Percentiles rank a stretch among this genome's conserved stretches.
Evolutionary conservation across 2,888 invertebrate genomes (phyloP).

Genomic region (Nomada hirtipes): DNA sequence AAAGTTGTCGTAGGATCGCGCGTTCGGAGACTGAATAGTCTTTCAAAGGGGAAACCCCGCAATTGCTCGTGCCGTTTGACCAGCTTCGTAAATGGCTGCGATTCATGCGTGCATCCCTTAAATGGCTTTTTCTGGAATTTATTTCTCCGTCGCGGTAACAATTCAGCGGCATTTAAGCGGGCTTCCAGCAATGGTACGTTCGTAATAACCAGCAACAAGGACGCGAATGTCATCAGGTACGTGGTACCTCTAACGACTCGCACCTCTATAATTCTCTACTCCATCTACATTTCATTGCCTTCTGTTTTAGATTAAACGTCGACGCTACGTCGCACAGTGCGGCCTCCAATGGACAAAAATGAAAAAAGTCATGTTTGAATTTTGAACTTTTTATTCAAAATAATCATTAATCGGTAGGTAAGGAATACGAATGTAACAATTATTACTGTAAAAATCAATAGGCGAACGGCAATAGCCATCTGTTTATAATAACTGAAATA

Average conservation of each 20-base stretch:
- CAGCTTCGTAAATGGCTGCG: constrained; percentile 64
- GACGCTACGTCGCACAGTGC: no score
- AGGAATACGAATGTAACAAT: no score
- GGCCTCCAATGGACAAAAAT: no score
- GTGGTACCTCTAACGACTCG: constrained; percentile 16
- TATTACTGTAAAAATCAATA: no score
- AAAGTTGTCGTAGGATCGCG: constrained; percentile 44
- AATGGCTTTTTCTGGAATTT: constrained; percentile 38
- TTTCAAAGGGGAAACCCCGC: constrained; percentile 26
- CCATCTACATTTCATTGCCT: not conserved
- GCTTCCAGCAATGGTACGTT: constrained; percentile 41
- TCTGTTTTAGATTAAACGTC: not conserved
- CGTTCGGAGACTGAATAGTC: not conserved
- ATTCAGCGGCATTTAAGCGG: constrained; percentile 45
- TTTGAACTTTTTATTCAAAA: no score
- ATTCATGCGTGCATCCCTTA: constrained; percentile 41
- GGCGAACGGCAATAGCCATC: no score
- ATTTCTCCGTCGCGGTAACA: constrained; percentile 30
- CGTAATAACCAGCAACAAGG: constrained; percentile 44
- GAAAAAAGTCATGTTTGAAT: no score
- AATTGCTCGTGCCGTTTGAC: constrained; percentile 17
- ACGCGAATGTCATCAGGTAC: constrained; percentile 45
- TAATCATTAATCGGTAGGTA: no score
- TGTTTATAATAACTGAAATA: no score
- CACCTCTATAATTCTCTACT: not conserved